Conservation (phyloP, 1,140 invertebrate genomes). For the Lethrus apterus region DNA sequence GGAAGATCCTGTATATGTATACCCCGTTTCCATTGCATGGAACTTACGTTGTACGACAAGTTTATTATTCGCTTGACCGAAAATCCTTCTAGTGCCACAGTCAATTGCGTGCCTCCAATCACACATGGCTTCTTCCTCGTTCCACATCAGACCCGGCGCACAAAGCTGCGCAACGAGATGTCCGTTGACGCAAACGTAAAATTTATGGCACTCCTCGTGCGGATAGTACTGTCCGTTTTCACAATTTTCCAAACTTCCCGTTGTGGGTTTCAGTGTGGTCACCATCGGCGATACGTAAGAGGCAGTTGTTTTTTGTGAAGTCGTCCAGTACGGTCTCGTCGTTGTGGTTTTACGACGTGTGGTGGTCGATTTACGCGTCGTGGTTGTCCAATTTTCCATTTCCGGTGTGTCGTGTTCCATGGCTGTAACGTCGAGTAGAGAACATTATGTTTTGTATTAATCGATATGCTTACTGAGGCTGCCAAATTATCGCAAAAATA, state of each 20-base stretch:
- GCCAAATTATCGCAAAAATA: too few relatives aligned
- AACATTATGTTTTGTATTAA: too few relatives aligned
- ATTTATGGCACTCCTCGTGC: slow-evolving; percentile 54
- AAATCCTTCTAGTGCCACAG: slow-evolving; percentile 31
- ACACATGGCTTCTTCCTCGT: slow-evolving; percentile 54
- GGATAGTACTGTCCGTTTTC: slow-evolving; percentile 51
- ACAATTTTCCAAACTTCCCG: slow-evolving; percentile 32
- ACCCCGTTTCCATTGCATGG: too few relatives aligned
- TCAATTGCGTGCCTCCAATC: slow-evolving; percentile 55
- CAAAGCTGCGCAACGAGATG: slow-evolving; percentile 56
- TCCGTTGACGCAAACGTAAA: slow-evolving; percentile 63
- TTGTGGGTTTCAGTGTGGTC: slow-evolving; percentile 3
- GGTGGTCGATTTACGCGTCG: slow-evolving; percentile 9
- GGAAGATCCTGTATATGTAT: too few relatives aligned
- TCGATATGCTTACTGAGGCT: too few relatives aligned
- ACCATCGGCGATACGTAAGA: not conserved
- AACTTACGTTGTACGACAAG: slow-evolving; percentile 11
- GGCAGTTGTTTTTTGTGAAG: not conserved
- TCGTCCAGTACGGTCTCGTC: slow-evolving; percentile 5
- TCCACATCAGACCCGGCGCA: slow-evolving; percentile 63
- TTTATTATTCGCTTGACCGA: slow-evolving; percentile 1
- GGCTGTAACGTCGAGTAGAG: not conserved
- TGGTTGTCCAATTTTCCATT: slow-evolving; percentile 19
- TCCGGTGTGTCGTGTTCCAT: not conserved
- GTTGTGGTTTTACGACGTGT: slow-evolving; percentile 1